Conservation (phyloP, 2,113 vertebrate species). For the Heterotis niloticus region DNA sequence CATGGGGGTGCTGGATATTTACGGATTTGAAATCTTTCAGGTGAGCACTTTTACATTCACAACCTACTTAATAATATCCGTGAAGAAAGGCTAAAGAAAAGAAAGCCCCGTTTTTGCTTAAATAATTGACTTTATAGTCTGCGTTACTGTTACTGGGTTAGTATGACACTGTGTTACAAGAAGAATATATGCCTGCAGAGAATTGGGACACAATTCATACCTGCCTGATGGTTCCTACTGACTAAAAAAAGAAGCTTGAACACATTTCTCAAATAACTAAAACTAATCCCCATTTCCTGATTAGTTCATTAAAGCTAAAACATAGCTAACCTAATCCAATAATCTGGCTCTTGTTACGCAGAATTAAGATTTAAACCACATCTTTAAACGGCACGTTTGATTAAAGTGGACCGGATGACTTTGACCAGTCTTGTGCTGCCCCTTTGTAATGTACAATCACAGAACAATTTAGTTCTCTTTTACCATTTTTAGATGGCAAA, state of each 20-base stretch:
- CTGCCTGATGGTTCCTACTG: background rate
- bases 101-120: background rate
- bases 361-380: slow-evolving; percentile 19
- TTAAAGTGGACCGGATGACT: slow-evolving; percentile 9
- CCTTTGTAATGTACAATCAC: background rate
- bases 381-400: slow-evolving; percentile 6
- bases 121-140: background rate
- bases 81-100: background rate
- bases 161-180: background rate
- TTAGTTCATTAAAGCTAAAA: slow-evolving; percentile 30
- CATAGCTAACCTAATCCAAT: slow-evolving; percentile 33
- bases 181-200: background rate
- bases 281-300: slow-evolving; percentile 51
- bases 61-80: background rate
- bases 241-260: slow-evolving; percentile 39
- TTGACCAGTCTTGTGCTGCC: too few species aligned
- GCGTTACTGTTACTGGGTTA: background rate
- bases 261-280: slow-evolving; percentile 42
- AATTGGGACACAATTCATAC: background rate
- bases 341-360: slow-evolving; percentile 49
- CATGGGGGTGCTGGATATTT: slow-evolving; percentile 92
- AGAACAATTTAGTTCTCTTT: background rate
- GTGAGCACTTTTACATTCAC: slow-evolving; percentile 55
- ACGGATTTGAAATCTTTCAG: slow-evolving; percentile 98
- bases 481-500: background rate